Base-by-base conservation (phyloP, 2,888 invertebrate species). In the Xylocampa areola region DNA sequence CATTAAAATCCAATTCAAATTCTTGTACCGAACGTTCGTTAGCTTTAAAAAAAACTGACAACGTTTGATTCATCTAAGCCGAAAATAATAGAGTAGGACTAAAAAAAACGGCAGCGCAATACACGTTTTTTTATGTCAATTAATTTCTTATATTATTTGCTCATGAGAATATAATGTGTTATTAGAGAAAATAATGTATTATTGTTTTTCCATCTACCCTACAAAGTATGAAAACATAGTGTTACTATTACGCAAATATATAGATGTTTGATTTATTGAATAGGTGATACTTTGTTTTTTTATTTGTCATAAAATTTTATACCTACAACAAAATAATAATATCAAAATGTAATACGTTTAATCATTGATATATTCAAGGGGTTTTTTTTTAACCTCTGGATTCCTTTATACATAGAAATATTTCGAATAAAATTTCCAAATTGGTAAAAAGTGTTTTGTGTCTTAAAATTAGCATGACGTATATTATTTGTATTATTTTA, bases 21-120 rank as follows among this genome's bases (percentile, higher is more conserved):
- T 13, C 7, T 45, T 35, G 49, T 58, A 41, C 17, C 2, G 35
- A 29, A n/a, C 6, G 17, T 39, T 43, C 11, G 30, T 32, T 14
- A 13, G 19, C 29, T 40, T 14, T 33, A 1, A n/a, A n/a, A n/a
- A n/a, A n/a, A 21, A 4, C 21, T 54, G 32, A 27, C 29, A 49
- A 47, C 11, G 30, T 43, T 30, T 66, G 66, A 66, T 59, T 64
- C 63, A 66, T 59, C 33, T 43, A 21, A 43, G 59, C 67, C 66
- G 66, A 59, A 64, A 59, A 66, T 64, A 64, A 59, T 66, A 47
- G 47, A 33, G n/a, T 35, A 2, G n/a, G 0, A 16, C 21, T 33
- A 57, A 64, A 61, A 63, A 65, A 49, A 10, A 25, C 7, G 2
- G 8, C 7, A 13, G n/a, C 27, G 5, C 21, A 30, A 47, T 44